Evolutionary conservation across 1,140 invertebrate species (phyloP), one percentile per base, ranked within the genome.

Genomic region (Halyomorpha halys): DNA sequence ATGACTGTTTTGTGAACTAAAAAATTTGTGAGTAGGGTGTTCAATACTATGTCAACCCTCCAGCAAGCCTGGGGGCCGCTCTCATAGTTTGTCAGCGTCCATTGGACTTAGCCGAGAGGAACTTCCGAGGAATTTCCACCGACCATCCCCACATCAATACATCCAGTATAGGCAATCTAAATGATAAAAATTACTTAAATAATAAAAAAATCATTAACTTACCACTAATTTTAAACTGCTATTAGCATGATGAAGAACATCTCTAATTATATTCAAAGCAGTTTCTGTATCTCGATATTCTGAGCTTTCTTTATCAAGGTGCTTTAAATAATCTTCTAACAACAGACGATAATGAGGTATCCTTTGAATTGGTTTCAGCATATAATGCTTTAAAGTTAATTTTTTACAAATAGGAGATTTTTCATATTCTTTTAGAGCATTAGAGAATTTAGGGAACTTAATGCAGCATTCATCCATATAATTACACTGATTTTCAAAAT

Each of bases 301-400:
- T 2, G 76, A 75, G 69, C 77, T 81, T 60, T 80, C 78, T 63
- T 75, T 69, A 13, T 78, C 72, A 21, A 87, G 76, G 69, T 83
- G 77, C 69, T 79, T 81, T 23, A 84, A 72, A 71, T 89, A 87
- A 70, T 83, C 80, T 74, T 85, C 81, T 8, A 89, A 72, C 0
- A 89, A 73, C 2, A 89, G 72, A 68, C 81, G 79, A 71, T 88
- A 88, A 70, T 83, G 78, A 14, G 86, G 85, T 66, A 88, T 81
- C 70, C 86, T 76, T 71, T 89, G 86, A 65, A 89, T 83, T 1
- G 87, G 86, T 74, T 87, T 87, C 27, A 89, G 74, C 84, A 89
- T 86, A 68, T 85, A 86, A 75, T 87, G 85, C 45, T 81, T 81
- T 15, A 89, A 65, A 1, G 80, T 77, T 19, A 89, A 73, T 70